Evolutionary conservation across 2,113 vertebrate species (phyloP), one percentile per base, ranked within the genome.

Genomic region (Phylloscopus whistleri): DNA sequence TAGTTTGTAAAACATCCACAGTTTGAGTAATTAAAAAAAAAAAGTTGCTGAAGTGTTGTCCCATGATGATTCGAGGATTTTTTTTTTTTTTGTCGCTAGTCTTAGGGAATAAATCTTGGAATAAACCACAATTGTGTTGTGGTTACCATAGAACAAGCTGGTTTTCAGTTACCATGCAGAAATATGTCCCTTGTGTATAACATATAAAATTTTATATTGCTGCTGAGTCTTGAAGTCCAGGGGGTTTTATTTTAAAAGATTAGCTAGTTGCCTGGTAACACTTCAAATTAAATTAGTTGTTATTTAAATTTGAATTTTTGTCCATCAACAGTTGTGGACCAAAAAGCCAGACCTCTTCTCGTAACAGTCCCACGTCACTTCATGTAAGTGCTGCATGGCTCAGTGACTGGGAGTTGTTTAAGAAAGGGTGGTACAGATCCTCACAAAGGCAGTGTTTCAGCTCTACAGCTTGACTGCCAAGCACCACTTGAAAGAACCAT

Each of bases 401-500:
- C 58, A 22, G 67, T 69, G 75, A 46, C 18, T 28, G 53, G 30
- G 28, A 68, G 56, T 14, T 53, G 53, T 83, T 63, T 53, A 30
- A 41, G 90, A 55, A 68, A 46, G 46, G 51, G 16, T 77, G 30
- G 46, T 51, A 58, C 23, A 43, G 79, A 49, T 4, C 73, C 51
- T 77, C 63, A 79, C 76, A 85, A 73, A 88, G 88, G 31, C 79
- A 69, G 28, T 73, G 35, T 80, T 93, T 94, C 75, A 95, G 67
- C 72, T 85, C 31, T 48, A 15, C 67, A 33, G 67, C 63, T 77
- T 69, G 70, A 37, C 85, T 93, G 72, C 90, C 83, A 93, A 73
- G 76, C 76, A 74, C 75, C 67, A 58, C 88, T 95, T 92, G 51
- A 93, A 94, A 95, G 92, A 93, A 30, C 56, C 51, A 15, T 90